phyloP scores from a whole-genome alignment of 2,888 invertebrate species.

The Diadegma fenestrale region DNA sequence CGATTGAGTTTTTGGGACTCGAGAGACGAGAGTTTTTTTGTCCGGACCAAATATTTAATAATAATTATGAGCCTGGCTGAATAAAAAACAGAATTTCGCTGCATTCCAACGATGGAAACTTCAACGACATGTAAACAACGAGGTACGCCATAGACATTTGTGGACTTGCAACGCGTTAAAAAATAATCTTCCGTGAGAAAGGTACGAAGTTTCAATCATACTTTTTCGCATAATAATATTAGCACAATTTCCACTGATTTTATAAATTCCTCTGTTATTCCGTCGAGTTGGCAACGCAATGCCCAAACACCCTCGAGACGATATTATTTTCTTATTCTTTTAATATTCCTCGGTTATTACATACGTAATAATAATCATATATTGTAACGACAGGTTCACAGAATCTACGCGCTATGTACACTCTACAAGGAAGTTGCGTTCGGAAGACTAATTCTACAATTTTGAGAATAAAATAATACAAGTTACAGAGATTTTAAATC shows the following conservation, averaged over 20 bases:
- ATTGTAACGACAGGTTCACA: constrained; percentile 55
- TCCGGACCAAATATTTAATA: too few species aligned
- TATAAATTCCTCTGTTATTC: constrained; percentile 16
- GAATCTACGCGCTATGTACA: constrained; percentile 65
- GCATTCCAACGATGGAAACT: too few species aligned
- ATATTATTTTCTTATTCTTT: constrained; percentile 22
- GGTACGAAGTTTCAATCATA: constrained; percentile 23
- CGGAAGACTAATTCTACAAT: constrained; percentile 65
- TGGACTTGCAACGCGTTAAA: constrained; percentile 17
- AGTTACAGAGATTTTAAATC: background rate
- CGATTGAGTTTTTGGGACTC: too few species aligned
- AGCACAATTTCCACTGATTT: constrained; percentile 52
- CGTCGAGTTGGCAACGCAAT: constrained; percentile 36
- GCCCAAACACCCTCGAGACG: constrained; percentile 24
- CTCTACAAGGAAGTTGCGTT: constrained; percentile 62
- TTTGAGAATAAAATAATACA: constrained; percentile 27
- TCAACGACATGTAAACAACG: too few species aligned
- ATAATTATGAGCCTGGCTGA: too few species aligned
- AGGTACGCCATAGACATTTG: constrained; percentile 35
- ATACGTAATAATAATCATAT: constrained; percentile 30
- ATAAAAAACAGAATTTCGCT: too few species aligned
- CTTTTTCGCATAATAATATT: constrained; percentile 53
- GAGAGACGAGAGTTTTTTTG: too few species aligned
- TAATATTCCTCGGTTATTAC: constrained; percentile 20
- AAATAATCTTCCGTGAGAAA: constrained; percentile 18